Conservation (phyloP, 1,140 invertebrate species). For the Diachasma alloeum region DNA sequence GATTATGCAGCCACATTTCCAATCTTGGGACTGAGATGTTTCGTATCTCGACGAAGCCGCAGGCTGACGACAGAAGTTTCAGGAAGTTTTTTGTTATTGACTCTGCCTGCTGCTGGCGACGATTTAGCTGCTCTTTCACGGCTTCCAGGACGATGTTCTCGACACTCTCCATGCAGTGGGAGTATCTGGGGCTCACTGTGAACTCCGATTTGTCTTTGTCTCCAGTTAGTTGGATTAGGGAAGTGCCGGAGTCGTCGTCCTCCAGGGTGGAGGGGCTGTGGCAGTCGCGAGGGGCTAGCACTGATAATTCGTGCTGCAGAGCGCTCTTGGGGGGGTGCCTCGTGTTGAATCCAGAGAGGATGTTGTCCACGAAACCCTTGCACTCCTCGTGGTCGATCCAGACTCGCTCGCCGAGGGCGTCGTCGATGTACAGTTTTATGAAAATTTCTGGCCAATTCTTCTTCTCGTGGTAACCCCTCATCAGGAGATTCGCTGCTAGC, state of each 20-base stretch:
- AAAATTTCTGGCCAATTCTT: slow-evolving; percentile 82
- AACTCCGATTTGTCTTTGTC: slow-evolving; percentile 65
- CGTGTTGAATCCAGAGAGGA: slow-evolving; percentile 88
- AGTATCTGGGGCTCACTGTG: slow-evolving; percentile 68
- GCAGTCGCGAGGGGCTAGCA: slow-evolving; percentile 62
- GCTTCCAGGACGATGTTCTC: slow-evolving; percentile 86
- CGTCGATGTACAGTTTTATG: slow-evolving; percentile 90
- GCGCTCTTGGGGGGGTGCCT: slow-evolving; percentile 73
- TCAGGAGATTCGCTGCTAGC: slow-evolving; percentile 85
- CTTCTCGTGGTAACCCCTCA: slow-evolving; percentile 80
- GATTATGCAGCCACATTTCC: slow-evolving; percentile 95
- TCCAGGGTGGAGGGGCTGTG: slow-evolving; percentile 66
- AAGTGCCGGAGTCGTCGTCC: slow-evolving; percentile 67
- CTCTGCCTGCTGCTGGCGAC: slow-evolving; percentile 78
- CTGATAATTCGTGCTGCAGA: slow-evolving; percentile 69
- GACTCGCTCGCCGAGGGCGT: slow-evolving; percentile 88
- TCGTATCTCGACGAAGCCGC: slow-evolving; percentile 87
- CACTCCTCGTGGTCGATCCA: slow-evolving; percentile 95
- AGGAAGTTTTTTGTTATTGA: slow-evolving; percentile 89
- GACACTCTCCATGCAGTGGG: slow-evolving; percentile 73
- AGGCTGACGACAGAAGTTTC: slow-evolving; percentile 82
- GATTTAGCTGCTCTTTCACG: slow-evolving; percentile 85
- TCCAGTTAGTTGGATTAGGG: slow-evolving; percentile 44
- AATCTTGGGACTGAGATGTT: slow-evolving; percentile 82
- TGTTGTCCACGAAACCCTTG: slow-evolving; percentile 91